Evolutionary conservation across 2,797 vertebrate genomes (phyloP).

Genomic region (Streptopelia turtur): DNA sequence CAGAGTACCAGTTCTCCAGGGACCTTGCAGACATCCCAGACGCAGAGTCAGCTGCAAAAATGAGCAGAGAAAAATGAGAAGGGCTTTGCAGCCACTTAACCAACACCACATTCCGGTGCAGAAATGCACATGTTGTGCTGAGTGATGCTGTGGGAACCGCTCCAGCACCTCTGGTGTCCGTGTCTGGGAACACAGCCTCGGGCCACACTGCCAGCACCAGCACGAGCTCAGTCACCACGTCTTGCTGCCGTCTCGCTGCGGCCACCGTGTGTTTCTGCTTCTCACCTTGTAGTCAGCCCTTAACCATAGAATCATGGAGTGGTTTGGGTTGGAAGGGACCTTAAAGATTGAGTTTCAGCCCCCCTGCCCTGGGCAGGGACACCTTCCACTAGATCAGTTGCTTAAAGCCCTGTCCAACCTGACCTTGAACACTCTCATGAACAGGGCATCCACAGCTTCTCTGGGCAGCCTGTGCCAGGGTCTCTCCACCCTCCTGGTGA

Average conservation of each 20-base stretch:
- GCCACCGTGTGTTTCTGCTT: background rate
- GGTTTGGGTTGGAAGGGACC: too few species aligned
- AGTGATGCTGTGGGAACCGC: background rate
- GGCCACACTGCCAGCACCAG: background rate
- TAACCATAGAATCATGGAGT: background rate
- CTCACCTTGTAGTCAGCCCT: background rate
- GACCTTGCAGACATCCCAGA: background rate
- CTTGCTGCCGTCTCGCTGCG: accelerated
- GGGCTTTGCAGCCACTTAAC: background rate
- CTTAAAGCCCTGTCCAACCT: too few species aligned
- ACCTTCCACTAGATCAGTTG: too few species aligned
- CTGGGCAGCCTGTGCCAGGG: too few species aligned
- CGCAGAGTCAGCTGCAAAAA: background rate
- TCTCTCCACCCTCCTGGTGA: too few species aligned
- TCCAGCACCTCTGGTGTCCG: accelerated
- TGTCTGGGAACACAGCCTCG: background rate
- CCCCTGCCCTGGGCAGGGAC: too few species aligned
- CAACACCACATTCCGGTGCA: accelerated
- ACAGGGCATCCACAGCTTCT: too few species aligned
- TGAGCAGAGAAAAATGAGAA: background rate
- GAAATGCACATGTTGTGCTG: background rate
- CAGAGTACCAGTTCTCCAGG: background rate
- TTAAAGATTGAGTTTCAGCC: too few species aligned
- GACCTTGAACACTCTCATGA: too few species aligned
- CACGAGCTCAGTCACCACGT: background rate